Conservation (phyloP, 35 echinoderm and acorn worm species). For the Heliocidaris erythrogramma region DNA sequence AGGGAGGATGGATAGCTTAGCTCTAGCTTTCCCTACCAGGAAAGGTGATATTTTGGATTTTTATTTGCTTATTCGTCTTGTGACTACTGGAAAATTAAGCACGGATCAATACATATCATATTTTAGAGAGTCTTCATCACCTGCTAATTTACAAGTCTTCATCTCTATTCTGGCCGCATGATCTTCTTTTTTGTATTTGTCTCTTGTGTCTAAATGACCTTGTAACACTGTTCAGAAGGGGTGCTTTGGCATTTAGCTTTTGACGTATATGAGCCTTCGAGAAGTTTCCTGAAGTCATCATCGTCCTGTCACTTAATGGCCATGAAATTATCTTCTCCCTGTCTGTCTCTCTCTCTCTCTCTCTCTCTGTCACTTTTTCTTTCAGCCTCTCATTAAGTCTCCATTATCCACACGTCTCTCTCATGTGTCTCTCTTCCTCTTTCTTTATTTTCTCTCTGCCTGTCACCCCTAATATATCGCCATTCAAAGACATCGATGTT, state of each 20-base stretch:
- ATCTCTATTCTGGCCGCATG: too few relatives aligned
- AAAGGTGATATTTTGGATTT: conserved; percentile 4
- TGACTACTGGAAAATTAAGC: background rate
- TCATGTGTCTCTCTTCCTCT: background rate
- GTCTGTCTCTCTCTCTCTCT: background rate
- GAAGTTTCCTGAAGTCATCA: background rate
- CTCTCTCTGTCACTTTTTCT: background rate
- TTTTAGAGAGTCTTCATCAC: background rate
- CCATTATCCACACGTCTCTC: background rate
- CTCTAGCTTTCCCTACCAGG: background rate
- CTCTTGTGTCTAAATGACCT: background rate
- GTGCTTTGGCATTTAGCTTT: background rate
- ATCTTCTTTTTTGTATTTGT: background rate
- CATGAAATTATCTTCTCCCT: background rate
- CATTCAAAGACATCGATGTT: too few relatives aligned
- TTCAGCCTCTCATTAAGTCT: background rate
- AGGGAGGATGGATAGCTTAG: conserved; percentile 8
- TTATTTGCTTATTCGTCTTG: background rate
- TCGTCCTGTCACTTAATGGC: background rate
- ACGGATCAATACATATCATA: too few relatives aligned
- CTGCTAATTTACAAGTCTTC: too few relatives aligned
- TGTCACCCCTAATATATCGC: background rate
- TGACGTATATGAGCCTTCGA: background rate
- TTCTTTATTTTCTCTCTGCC: background rate
- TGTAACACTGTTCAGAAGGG: background rate